Conservation (phyloP, 2,113 vertebrate species). For the Grammatotria lemairii region DNA sequence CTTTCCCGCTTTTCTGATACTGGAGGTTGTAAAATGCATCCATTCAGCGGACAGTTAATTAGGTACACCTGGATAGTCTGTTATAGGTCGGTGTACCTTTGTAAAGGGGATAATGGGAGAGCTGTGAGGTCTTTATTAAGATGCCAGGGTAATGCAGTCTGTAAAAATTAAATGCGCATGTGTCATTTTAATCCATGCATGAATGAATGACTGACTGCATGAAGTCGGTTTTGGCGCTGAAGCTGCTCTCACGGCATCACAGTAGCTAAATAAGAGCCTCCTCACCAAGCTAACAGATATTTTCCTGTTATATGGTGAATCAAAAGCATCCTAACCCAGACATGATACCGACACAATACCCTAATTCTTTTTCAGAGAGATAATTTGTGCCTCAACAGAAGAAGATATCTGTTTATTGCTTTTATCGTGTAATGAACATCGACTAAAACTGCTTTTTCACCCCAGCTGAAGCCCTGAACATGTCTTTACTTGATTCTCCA, state of each 20-base stretch:
- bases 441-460: neutral
- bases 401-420: neutral
- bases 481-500: neutral
- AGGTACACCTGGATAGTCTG: neutral
- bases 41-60: neutral
- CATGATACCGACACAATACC: rapidly evolving
- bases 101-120: rapidly evolving
- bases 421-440: rapidly evolving
- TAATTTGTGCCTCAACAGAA: rapidly evolving
- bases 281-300: neutral
- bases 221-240: rapidly evolving
- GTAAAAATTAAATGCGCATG: neutral
- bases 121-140: neutral
- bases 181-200: neutral
- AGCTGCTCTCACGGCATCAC: rapidly evolving
- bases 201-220: neutral
- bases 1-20: neutral
- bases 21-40: rapidly evolving
- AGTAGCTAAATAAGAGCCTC: neutral
- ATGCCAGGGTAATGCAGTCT: neutral
- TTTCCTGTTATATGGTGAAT: neutral
- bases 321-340: neutral
- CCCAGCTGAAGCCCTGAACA: rapidly evolving
- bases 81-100: neutral
- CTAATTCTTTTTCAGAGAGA: neutral